Evolutionary conservation across 2,888 invertebrate genomes (phyloP).

Genomic region (Petrolisthes manimaculis): DNA sequence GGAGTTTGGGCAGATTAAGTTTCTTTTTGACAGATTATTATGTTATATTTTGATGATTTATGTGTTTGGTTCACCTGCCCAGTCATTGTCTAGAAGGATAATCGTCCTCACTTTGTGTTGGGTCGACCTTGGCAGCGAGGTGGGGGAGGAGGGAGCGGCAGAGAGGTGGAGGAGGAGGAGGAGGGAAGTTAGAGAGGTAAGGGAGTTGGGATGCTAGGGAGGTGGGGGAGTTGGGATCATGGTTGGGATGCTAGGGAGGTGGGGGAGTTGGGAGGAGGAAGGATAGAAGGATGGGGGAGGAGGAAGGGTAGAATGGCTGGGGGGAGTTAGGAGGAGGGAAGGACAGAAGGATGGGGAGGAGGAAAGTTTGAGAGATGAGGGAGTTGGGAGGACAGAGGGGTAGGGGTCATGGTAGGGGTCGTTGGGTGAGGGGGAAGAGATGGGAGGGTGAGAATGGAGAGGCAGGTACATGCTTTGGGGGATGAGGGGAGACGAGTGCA

Average conservation of each 20-base stretch:
- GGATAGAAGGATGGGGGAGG: constrained; percentile 3
- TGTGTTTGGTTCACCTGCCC: no score
- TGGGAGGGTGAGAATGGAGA: neutral
- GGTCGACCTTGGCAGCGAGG: no score
- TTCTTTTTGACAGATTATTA: no score
- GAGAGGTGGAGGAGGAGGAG: neutral
- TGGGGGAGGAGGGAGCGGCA: neutral
- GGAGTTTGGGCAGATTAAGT: no score
- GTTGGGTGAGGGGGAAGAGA: neutral
- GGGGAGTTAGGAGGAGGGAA: neutral
- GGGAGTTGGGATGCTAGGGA: neutral
- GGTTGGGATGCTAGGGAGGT: neutral
- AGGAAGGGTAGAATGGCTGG: neutral
- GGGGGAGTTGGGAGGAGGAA: neutral
- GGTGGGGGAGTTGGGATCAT: neutral
- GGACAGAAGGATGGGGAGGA: neutral
- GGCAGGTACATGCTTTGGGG: neutral
- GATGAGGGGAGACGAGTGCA: no score
- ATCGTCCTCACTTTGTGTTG: no score
- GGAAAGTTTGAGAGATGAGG: no score
- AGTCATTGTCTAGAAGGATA: no score
- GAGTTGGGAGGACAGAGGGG: neutral
- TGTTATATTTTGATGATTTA: no score
- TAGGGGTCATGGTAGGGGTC: no score
- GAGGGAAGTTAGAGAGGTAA: neutral